Evolutionary conservation across 1,140 invertebrate species (phyloP), one percentile per base, ranked within the genome.

Genomic region (Cecropterus lyciades): DNA sequence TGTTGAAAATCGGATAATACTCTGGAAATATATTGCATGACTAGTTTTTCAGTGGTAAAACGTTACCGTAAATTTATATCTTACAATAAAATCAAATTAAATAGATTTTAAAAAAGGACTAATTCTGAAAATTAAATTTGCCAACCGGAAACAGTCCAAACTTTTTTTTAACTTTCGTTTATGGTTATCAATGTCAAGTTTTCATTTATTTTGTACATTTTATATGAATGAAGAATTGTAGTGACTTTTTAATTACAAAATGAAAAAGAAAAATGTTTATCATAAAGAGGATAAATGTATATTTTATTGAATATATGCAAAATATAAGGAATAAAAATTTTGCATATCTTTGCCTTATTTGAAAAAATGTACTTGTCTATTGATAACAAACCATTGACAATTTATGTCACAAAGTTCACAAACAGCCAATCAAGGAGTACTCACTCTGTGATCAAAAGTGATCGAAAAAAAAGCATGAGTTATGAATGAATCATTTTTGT

Each of bases 21-120:
- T 3, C 56, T 70, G 13, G 77, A 69, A 67, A 80, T 76, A 88
- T 82, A 80, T 90, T 85, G 77, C 82, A 90, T 87, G 78, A 82
- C 82, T 87, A 79, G 62, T 72, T 77, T 62, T 82, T 82, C 64
- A 59, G 17, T 51, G 13, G 56, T 46, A 60, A 51, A 70, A 17
- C 8, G 33, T n/a, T 40, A 55, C 27, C 33, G 30, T 55, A 40
- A 55, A 55, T 40, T 55, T 55, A 11, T 37, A 55, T 45, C 40
- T 42, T 60, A 52, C 40, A 65, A 75, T 40, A n/a, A 40, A 40
- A n/a, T 3, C 2, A 40, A 40, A 40, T 9, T n/a, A n/a, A 40
- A 49, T 46, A n/a, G 57, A 67, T 67, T 72, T 72, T 68, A 69
- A 69, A 67, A 73, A 77, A 37, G 65, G 20, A 24, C 1, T 40